phyloP scores from a whole-genome alignment of 2,888 invertebrate genomes.

The Amphimallon solstitiale region DNA sequence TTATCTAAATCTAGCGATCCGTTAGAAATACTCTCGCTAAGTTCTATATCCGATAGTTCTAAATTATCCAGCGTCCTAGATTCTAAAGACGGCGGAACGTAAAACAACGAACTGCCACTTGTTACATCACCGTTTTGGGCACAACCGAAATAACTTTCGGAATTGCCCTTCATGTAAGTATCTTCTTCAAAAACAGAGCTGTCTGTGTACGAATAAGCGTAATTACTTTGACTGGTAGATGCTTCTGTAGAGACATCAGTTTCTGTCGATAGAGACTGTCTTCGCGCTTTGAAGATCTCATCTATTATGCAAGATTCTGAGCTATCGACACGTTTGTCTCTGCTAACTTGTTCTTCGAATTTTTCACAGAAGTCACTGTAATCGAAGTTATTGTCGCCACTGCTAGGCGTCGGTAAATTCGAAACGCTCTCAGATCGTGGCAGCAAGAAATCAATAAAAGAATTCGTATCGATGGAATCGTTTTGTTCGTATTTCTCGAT shows the following conservation, averaged over 20 bases:
- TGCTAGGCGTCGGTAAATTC: not conserved
- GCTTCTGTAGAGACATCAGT: slow-evolving; percentile 27
- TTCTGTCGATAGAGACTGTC: slow-evolving; percentile 34
- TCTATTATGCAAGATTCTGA: slow-evolving; percentile 5
- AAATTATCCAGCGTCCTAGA: slow-evolving; percentile 42
- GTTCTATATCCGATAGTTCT: slow-evolving; percentile 53
- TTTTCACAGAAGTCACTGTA: slow-evolving; percentile 57
- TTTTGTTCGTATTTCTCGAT: slow-evolving; percentile 43
- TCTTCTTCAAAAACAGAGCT: slow-evolving; percentile 19
- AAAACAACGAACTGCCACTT: slow-evolving; percentile 46
- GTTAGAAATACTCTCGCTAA: slow-evolving; percentile 53
- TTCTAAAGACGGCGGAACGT: slow-evolving; percentile 49
- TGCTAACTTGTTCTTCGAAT: slow-evolving; percentile 51
- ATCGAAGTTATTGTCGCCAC: slow-evolving; percentile 52
- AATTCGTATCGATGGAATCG: slow-evolving; percentile 32
- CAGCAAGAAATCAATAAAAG: slow-evolving; percentile 42
- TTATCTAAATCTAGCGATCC: slow-evolving; percentile 52
- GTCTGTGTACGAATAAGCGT: slow-evolving; percentile 16
- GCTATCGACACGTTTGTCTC: slow-evolving; percentile 1
- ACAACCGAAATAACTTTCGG: not conserved
- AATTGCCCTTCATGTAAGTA: not conserved
- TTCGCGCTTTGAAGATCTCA: slow-evolving; percentile 15
- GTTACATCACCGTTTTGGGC: not conserved
- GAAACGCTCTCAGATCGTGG: slow-evolving; percentile 18
- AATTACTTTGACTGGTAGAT: slow-evolving; percentile 25